Percentiles rank a stretch among this genome's conserved stretches.
Evolutionary conservation across 2,113 vertebrate species (phyloP).

Genomic region (Gambusia holbrooki): DNA sequence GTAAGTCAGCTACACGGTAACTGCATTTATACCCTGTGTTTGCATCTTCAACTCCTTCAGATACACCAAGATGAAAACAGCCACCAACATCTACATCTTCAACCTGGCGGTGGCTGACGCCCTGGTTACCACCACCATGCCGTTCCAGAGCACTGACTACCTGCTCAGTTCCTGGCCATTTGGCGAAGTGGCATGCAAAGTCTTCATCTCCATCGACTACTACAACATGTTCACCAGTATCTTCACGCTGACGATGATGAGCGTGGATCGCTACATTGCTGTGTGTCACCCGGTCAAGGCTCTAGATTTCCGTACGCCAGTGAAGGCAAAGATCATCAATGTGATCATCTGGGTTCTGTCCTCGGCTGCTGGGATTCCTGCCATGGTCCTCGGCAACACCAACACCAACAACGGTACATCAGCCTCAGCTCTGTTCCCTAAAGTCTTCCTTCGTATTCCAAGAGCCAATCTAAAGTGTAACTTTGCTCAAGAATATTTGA

Average conservation of each 20-base stretch:
- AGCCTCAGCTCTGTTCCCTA: not conserved
- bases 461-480: not conserved
- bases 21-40: not conserved
- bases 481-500: not conserved
- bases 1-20: not conserved
- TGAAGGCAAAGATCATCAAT: conserved; percentile 96
- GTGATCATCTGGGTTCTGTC: conserved; percentile 95
- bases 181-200: conserved; percentile 93
- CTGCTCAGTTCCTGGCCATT: conserved; percentile 97
- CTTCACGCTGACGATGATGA: conserved; percentile 84
- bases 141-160: conserved; percentile 96
- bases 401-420: conserved; percentile 90
- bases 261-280: conserved; percentile 81
- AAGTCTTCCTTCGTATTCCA: not conserved
- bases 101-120: conserved; percentile 97
- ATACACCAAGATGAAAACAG: conserved; percentile 94
- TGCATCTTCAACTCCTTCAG: conserved; percentile 66
- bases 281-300: conserved; percentile 85
- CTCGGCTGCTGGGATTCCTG: conserved; percentile 94
- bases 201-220: conserved; percentile 97
- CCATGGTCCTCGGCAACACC: conserved; percentile 93
- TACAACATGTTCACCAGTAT: conserved; percentile 98
- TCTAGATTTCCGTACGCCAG: conserved; percentile 92
- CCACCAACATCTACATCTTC: conserved; percentile 91
- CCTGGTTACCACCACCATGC: conserved; percentile 94